A percentile compares a stretch with the other conserved stretches of the same genome.
phyloP scores from a whole-genome alignment of 2,113 vertebrate genomes.

The Mus pahari region DNA sequence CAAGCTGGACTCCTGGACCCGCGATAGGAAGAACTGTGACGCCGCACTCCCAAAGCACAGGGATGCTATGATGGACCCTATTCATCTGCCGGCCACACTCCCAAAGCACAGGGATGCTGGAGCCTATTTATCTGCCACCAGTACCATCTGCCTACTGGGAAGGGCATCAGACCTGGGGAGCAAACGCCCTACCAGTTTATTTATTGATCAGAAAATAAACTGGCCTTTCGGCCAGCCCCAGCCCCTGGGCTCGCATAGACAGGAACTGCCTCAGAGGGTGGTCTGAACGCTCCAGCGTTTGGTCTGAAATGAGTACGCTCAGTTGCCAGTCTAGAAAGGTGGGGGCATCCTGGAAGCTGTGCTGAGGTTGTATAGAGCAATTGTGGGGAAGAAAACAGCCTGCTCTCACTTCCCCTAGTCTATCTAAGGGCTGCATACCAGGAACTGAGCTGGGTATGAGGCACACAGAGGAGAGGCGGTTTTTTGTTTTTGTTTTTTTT shows the following conservation, averaged over 20 bases:
- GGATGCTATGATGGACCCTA: neutral
- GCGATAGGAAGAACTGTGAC: neutral
- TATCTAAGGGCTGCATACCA: neutral
- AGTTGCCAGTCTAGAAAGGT: neutral
- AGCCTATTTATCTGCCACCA: fast-evolving
- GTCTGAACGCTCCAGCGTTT: fast-evolving
- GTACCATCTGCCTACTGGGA: fast-evolving
- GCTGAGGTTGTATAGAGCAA: fast-evolving
- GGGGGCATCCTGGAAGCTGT: fast-evolving
- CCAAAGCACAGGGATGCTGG: neutral
- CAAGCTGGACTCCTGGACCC: fast-evolving
- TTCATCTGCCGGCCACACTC: too few species aligned
- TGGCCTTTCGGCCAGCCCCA: neutral
- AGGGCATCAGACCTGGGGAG: too few species aligned
- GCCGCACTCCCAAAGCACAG: neutral
- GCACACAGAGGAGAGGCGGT: fast-evolving
- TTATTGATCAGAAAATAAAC: fast-evolving
- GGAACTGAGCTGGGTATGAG: neutral
- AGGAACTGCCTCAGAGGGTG: fast-evolving
- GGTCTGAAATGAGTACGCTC: fast-evolving
- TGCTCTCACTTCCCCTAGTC: slow-evolving; percentile 15
- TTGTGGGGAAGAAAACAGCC: neutral
- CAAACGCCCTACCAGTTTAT: fast-evolving
- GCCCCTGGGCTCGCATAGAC: fast-evolving
- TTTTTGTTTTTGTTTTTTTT: too few species aligned